These are phyloP conservation scores for Leptura quadrifasciata DNA, from an alignment of 2,888 invertebrate species.

Conservation along the genomic window DNA sequence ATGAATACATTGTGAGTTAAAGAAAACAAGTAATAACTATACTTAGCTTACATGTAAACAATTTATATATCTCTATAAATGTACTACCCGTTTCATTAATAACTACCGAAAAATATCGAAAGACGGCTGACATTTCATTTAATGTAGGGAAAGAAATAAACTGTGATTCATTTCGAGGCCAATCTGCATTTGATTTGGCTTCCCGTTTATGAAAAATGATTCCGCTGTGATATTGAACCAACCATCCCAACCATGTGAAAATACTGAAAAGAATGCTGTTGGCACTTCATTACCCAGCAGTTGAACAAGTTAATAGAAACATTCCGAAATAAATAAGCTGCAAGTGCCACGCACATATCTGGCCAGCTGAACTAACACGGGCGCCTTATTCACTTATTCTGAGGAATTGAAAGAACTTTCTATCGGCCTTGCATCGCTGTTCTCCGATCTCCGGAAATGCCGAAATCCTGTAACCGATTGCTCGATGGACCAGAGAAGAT, in stretches of 20 bases:
- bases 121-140: not conserved
- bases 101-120: not conserved
- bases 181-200: not conserved
- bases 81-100: not conserved
- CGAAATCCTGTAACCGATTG: slow-evolving; percentile 9
- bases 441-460: slow-evolving; percentile 23
- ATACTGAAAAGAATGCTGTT: slow-evolving; percentile 31
- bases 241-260: slow-evolving; percentile 18
- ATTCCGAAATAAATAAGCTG: slow-evolving; percentile 36
- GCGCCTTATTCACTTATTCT: not conserved
- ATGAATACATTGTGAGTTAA: too few species aligned
- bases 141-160: not conserved
- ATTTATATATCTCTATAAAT: too few species aligned
- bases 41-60: too few species aligned
- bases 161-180: not conserved
- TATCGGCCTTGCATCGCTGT: slow-evolving; percentile 18
- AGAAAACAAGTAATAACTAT: too few species aligned
- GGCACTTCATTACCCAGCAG: slow-evolving; percentile 41
- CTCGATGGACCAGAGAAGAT: slow-evolving; percentile 16
- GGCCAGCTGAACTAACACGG: not conserved
- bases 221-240: slow-evolving; percentile 7
- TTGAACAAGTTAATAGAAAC: slow-evolving; percentile 42
- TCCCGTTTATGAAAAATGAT: slow-evolving; percentile 11
- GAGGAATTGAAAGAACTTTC: slow-evolving; percentile 11
- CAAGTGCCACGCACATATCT: not conserved